Evolutionary conservation across 2,888 invertebrate genomes (phyloP), one percentile per base, ranked within the genome.

Genomic region (Pecten maximus): DNA sequence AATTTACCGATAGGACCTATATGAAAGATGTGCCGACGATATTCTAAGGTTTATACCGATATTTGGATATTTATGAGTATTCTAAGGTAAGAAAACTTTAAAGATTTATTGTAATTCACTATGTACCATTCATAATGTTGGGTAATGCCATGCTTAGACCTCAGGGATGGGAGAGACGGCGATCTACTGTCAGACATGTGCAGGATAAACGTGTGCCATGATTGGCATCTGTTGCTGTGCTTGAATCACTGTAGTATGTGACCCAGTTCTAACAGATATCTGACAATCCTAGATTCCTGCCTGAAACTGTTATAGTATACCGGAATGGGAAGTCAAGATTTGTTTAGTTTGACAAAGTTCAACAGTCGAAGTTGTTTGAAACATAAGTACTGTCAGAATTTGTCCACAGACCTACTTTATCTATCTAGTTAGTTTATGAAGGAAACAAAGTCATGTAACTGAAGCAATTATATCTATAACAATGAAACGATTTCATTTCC

Each of bases 1-100:
- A 74, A 74, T 74, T 74, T 74, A 74, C 74, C 74, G 74, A 74
- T 74, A 74, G 74, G 74, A 74, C 74, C 74, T 74, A 74, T 10
- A 23, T 12, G 28, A 74, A 74, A 28, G 74, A 74, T 74, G 74
- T 74, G 74, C 35, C 28, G 74, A 74, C 6, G 74, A 74, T 74
- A 35, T 35, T 74, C 74, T 74, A 15, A 74, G 74, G 74, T 74
- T 74, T 74, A 74, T 28, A 28, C 0, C 74, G 74, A 74, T 4
- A 6, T 74, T 74, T 4, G 74, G 74, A 74, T 74, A 74, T 74
- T 28, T 74, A 74, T 74, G 74, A 35, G 35, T 74, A 74, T 3
- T 74, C 74, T 10, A 28, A 74, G 74, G 74, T 74, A 74, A 74
- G 74, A 74, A 35, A 28, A 74, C 74, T 74, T 74, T 19, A 6